phyloP scores from a whole-genome alignment of 1,140 invertebrate species.

The Diorhabda sublineata region DNA sequence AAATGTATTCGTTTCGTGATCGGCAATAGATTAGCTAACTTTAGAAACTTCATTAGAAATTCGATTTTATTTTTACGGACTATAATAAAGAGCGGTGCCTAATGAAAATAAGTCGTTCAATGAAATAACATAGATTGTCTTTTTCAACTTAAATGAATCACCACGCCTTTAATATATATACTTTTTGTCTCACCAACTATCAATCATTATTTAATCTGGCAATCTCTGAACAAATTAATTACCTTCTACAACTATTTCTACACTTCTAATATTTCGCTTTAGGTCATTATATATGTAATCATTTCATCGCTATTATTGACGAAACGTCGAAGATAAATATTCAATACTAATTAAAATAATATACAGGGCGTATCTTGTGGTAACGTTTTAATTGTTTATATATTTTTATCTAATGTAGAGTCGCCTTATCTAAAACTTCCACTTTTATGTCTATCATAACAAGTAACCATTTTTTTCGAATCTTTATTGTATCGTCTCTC shows the following conservation, averaged over 20 bases:
- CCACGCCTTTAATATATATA: not conserved
- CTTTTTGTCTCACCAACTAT: not conserved
- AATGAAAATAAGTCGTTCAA: not conserved
- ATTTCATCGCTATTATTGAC: not conserved
- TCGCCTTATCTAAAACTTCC: too few species aligned
- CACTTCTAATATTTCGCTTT: not conserved
- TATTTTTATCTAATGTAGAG: too few species aligned
- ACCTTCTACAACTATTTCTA: constrained; percentile 1
- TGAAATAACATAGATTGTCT: not conserved
- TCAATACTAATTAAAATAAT: too few species aligned
- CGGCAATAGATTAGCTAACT: too few species aligned
- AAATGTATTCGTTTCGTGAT: too few species aligned
- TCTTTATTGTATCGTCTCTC: too few species aligned
- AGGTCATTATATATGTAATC: not conserved
- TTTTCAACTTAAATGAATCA: not conserved
- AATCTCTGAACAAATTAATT: not conserved
- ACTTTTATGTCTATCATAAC: too few species aligned
- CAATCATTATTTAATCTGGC: constrained; percentile 1
- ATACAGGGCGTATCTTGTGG: too few species aligned
- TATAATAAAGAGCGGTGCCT: not conserved
- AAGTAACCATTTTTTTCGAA: too few species aligned
- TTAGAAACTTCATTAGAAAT: too few species aligned
- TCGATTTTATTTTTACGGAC: not conserved
- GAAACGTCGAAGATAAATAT: not conserved
- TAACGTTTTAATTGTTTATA: too few species aligned